phyloP scores from a whole-genome alignment of 2,888 invertebrate genomes.

The Hydraecia micacea region DNA sequence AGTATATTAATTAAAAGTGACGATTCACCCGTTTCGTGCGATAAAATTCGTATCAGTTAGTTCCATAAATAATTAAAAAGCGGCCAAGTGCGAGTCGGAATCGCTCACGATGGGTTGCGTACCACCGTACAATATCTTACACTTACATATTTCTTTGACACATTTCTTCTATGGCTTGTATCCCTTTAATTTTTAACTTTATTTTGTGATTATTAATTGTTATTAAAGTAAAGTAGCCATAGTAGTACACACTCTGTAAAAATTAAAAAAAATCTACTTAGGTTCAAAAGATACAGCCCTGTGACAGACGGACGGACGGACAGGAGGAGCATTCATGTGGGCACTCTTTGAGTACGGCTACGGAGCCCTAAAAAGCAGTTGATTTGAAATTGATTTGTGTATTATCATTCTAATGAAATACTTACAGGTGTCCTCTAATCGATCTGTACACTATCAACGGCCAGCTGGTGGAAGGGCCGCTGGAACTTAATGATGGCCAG shows the following conservation, averaged over 20 bases:
- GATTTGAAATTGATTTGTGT: neutral
- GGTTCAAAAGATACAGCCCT: neutral
- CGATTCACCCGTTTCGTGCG: too few species aligned
- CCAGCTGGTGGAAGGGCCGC: conserved; percentile 72
- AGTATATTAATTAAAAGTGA: too few species aligned
- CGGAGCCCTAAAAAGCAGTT: neutral
- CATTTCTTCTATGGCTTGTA: too few species aligned
- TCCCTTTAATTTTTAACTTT: neutral
- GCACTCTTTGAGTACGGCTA: neutral
- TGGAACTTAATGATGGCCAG: conserved; percentile 75
- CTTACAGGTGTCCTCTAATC: conserved; percentile 75
- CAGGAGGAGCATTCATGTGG: neutral
- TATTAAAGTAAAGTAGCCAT: neutral
- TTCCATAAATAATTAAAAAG: neutral
- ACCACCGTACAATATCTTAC: neutral
- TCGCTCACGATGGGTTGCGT: too few species aligned
- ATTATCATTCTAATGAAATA: neutral
- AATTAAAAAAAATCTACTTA: neutral
- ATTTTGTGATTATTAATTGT: neutral
- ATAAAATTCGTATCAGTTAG: too few species aligned
- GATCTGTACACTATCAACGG: conserved; percentile 81
- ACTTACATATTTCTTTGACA: neutral
- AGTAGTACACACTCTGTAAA: neutral
- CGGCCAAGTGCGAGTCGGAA: too few species aligned
- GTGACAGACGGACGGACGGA: neutral